Evolutionary conservation across 2,797 vertebrate species (phyloP), one percentile per base, ranked within the genome.

Genomic region (Mionectes olivaceus): DNA sequence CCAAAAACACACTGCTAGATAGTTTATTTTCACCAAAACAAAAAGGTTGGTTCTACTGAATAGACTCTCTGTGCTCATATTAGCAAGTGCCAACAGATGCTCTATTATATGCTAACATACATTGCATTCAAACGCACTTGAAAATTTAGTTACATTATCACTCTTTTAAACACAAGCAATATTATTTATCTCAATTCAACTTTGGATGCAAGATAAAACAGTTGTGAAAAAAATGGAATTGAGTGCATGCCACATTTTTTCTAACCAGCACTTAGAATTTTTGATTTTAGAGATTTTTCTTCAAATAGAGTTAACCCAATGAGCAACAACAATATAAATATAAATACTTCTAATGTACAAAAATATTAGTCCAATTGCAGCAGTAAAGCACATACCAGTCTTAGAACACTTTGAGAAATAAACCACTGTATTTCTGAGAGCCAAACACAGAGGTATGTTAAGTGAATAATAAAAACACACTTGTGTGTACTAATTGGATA

Each of bases 401-500:
- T 80, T 91, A 85, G 95, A 95, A 93, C 85, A 89, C 93, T 95
- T 86, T 4, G 70, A 73, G 88, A 94, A 95, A 53, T 76, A 86
- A 91, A 95, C 79, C 91, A 83, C 92, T 18, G 21, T 52, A 46
- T 92, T 96, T 93, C 81, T 56, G 82, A 71, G 86, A 89, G 89
- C 68, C 86, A 96, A 95, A 97, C 96, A 83, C 73, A 69, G 89
- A 97, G 96, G 94, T 96, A 86, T 92, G 92, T 96, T 95, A 96
- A 97, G 96, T 71, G 95, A 95, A 94, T 96, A 94, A 95, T 74
- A 95, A 89, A 96, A 96, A 89, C 71, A 95, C 76, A 74, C 90
- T 96, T 87, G 56, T 83, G 92, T 91, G 83, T 95, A 95, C 96
- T 98, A 98, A 98, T 97, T 98, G 96, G 97, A 97, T 98, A 98